Percentiles rank a stretch among this genome's conserved stretches.
Conservation (phyloP, 2,113 vertebrate genomes). For the Neomonachus schauinslandi region DNA sequence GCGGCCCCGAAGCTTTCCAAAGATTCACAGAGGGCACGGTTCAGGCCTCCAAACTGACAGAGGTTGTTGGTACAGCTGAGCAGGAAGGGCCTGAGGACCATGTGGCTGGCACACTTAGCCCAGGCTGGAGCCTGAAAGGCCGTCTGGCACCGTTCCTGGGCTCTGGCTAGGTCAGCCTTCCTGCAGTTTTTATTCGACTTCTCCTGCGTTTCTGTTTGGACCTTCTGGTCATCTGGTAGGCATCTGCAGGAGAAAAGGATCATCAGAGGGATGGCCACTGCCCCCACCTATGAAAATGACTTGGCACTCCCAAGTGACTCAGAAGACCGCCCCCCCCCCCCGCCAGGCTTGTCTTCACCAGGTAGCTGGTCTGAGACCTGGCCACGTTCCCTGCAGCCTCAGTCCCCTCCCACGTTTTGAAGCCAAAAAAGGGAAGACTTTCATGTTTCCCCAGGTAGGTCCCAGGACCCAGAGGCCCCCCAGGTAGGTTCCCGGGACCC, state of each 20-base stretch:
- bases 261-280: background rate
- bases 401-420: background rate
- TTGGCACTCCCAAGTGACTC: background rate
- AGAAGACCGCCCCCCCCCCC: background rate
- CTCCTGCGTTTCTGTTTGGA: background rate
- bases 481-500: background rate
- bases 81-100: conserved; percentile 84
- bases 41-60: conserved; percentile 89
- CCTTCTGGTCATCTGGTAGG: conserved; percentile 80
- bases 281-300: background rate
- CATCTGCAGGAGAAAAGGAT: conserved; percentile 82
- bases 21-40: conserved; percentile 87
- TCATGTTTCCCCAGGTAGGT: background rate
- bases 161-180: conserved; percentile 68
- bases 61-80: conserved; percentile 87
- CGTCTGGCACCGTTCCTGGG: conserved; percentile 64
- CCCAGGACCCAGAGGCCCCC: background rate
- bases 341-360: background rate
- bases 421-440: background rate
- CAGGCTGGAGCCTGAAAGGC: conserved; percentile 84
- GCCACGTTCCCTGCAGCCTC: background rate
- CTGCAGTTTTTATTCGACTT: conserved; percentile 84
- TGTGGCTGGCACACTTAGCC: conserved; percentile 81
- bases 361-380: background rate
- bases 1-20: conserved; percentile 88